These are phyloP conservation scores for Lytechinus pictus DNA, from an alignment of 35 echinoderm and acorn worm species.

Conservation along the genomic window DNA sequence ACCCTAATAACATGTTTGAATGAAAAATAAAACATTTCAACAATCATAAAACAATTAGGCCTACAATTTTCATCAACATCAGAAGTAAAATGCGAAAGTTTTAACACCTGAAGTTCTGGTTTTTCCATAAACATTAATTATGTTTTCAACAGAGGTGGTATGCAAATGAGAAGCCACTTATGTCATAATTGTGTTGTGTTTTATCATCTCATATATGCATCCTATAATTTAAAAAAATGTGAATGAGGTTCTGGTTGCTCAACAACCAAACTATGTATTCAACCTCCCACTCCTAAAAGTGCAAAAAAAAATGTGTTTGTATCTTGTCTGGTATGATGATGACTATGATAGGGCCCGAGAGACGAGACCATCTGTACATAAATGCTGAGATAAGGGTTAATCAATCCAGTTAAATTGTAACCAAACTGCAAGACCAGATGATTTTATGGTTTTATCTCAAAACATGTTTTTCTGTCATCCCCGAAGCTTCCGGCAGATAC, in stretches of 20 bases:
- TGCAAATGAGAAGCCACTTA: too few relatives aligned
- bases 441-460: neutral
- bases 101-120: too few relatives aligned
- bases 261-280: neutral
- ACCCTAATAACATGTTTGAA: too few relatives aligned
- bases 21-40: too few relatives aligned
- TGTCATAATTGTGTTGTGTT: too few relatives aligned
- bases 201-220: neutral
- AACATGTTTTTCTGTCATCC: neutral
- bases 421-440: neutral
- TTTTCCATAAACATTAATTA: too few relatives aligned
- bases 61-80: too few relatives aligned
- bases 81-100: too few relatives aligned
- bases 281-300: neutral
- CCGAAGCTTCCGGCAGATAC: too few relatives aligned
- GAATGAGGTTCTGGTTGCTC: neutral
- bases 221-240: neutral
- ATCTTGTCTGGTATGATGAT: neutral
- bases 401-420: neutral
- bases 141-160: too few relatives aligned
- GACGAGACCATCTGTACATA: neutral
- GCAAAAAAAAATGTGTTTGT: neutral
- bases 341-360: neutral
- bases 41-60: too few relatives aligned
- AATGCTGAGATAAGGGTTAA: neutral